Base-by-base conservation (phyloP, 1,140 invertebrate species). In the Oreohelix idahoensis region DNA sequence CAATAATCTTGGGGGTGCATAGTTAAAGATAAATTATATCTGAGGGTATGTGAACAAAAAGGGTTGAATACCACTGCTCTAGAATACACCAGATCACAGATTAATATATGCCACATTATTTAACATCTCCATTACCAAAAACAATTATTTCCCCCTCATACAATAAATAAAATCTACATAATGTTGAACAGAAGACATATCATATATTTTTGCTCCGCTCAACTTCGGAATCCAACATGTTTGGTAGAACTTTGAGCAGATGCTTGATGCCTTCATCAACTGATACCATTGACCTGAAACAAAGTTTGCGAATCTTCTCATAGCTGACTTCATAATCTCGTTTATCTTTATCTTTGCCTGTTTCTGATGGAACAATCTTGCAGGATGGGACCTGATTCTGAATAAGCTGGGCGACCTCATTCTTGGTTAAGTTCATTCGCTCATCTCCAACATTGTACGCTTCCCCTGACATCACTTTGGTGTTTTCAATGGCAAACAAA, bases 381-480 rank as follows among this genome's bases (percentile, higher is more conserved):
- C 88, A 89, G 53, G 51, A 76, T 5, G 85, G 80, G 5, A 90
- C 84, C 0, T 83, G 77, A 13, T 70, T 73, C 81, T 88, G 88
- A 42, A 90, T 90, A 26, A 86, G 66, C 39, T 85, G 73, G 8
- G 88, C 88, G 10, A 89, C 89, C 17, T 88, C 71, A 17, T 84
- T 86, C 75, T 90, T 90, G 36, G 89, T 90, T 82, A 89, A 86
- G 84, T 90, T 90, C 87, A 89, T 88, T 17, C 77, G 66, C 77
- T 90, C 89, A 58, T 90, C 89, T 0, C 89, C 89, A 23, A 90
- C 87, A 77, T 90, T 90, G 66, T 84, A 90, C 1, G 89, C 89
- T 45, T 89, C 66, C 0, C 89, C 88, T 53, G 85, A 82, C 89
- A 90, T 90, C 20, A 42, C 29, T 32, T 88, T 86, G 51, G 86